Evolutionary conservation across 2,797 vertebrate genomes (phyloP).

Genomic region (Tadarida brasiliensis): DNA sequence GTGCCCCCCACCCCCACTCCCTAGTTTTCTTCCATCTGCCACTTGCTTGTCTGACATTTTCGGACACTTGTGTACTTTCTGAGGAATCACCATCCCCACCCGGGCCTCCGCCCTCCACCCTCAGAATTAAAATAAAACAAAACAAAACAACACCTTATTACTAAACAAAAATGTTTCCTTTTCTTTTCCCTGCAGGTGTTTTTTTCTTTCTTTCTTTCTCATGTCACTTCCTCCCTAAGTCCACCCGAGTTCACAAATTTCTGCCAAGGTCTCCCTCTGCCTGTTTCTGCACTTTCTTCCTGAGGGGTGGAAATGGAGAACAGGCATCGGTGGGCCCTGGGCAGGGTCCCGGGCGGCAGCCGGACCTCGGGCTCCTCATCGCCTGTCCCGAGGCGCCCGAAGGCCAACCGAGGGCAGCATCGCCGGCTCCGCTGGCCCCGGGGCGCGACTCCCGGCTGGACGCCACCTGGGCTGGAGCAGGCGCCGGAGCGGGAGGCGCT

Average conservation of each 20-base stretch:
- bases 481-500: background rate
- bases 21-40: background rate
- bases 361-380: background rate
- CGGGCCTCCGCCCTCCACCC: background rate
- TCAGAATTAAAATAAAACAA: background rate
- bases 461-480: background rate
- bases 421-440: fast-evolving
- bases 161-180: background rate
- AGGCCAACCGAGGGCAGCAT: fast-evolving
- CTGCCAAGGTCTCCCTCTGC: background rate
- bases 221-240: background rate
- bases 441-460: background rate
- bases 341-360: background rate
- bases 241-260: slow-evolving; percentile 3
- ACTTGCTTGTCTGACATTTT: background rate
- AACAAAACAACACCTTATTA: slow-evolving; percentile 9
- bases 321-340: fast-evolving
- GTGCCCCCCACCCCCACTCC: background rate
- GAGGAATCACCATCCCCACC: background rate
- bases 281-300: background rate
- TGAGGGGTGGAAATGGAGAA: background rate
- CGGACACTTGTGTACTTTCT: background rate
- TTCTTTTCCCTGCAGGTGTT: background rate
- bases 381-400: background rate
- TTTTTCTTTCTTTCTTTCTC: background rate